phyloP scores from a whole-genome alignment of 2,113 vertebrate species.

The Podarcis raffonei region DNA sequence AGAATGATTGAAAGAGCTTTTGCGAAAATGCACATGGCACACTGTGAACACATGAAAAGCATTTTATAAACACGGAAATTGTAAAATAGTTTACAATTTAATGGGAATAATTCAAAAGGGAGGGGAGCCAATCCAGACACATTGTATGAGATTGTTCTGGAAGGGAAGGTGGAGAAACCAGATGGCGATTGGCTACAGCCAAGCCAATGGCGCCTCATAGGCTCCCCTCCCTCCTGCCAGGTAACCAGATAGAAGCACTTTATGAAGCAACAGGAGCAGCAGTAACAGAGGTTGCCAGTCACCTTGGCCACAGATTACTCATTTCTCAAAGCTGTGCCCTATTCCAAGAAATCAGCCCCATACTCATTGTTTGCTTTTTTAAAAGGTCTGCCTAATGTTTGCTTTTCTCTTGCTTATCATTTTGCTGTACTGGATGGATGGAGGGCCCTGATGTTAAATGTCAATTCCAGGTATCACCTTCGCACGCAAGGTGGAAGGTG shows the following conservation, averaged over 20 bases:
- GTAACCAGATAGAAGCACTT: background rate
- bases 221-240: background rate
- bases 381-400: constrained; percentile 62
- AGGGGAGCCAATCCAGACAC: background rate
- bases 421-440: constrained; percentile 68
- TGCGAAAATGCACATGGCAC: no score
- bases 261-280: no score
- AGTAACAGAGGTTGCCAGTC: background rate
- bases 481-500: constrained; percentile 47
- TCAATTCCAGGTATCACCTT: constrained; percentile 70
- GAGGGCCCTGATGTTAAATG: constrained; percentile 64
- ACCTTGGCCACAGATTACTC: background rate
- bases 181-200: background rate
- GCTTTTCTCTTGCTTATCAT: constrained; percentile 54
- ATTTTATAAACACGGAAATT: no score
- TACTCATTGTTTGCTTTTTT: constrained; percentile 50
- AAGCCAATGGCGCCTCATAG: background rate
- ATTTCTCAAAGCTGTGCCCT: constrained; percentile 20
- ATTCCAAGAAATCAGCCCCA: constrained; percentile 37
- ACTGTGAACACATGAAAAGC: no score
- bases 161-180: background rate
- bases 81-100: no score
- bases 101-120: background rate
- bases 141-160: background rate
- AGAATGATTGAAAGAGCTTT: no score